Percentiles rank a stretch among this genome's conserved stretches.
phyloP scores from a whole-genome alignment of 2,113 vertebrate genomes.

The Regulus satrapa region DNA sequence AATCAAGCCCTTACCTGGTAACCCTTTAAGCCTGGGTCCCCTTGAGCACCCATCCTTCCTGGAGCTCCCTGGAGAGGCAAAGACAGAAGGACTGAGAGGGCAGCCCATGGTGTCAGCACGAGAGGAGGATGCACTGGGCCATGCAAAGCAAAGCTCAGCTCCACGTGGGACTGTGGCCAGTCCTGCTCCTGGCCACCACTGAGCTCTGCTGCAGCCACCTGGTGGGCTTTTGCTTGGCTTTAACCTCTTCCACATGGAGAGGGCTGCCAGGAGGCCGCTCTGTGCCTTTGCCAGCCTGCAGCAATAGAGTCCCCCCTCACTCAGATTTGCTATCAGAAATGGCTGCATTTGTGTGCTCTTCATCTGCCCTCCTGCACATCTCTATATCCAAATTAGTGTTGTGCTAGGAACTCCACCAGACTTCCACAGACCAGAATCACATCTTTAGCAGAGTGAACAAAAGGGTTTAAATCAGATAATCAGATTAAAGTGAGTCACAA shows the following conservation, averaged over 20 bases:
- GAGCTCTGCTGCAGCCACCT: background rate
- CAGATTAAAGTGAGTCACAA: background rate
- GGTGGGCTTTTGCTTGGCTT: background rate
- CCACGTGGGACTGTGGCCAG: background rate
- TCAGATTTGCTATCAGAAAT: background rate
- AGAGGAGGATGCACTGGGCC: background rate
- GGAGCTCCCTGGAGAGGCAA: slow-evolving; percentile 82
- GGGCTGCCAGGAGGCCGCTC: background rate
- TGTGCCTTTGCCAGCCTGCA: background rate
- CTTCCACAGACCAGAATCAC: background rate
- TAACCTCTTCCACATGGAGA: background rate
- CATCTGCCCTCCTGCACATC: background rate
- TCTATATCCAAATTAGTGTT: background rate
- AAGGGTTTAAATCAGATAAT: background rate
- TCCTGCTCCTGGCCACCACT: background rate
- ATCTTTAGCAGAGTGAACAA: background rate
- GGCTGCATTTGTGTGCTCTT: background rate
- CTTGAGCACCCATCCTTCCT: slow-evolving; percentile 91
- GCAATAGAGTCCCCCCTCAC: background rate
- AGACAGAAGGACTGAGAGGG: background rate
- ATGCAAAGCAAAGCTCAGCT: background rate
- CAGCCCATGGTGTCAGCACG: background rate
- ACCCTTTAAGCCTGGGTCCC: slow-evolving; percentile 88
- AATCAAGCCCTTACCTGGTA: slow-evolving; percentile 80
- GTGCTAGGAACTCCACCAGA: background rate